Evolutionary conservation across 2,113 vertebrate species (phyloP), one percentile per base, ranked within the genome.

Genomic region (Tychaedon coryphoeus): DNA sequence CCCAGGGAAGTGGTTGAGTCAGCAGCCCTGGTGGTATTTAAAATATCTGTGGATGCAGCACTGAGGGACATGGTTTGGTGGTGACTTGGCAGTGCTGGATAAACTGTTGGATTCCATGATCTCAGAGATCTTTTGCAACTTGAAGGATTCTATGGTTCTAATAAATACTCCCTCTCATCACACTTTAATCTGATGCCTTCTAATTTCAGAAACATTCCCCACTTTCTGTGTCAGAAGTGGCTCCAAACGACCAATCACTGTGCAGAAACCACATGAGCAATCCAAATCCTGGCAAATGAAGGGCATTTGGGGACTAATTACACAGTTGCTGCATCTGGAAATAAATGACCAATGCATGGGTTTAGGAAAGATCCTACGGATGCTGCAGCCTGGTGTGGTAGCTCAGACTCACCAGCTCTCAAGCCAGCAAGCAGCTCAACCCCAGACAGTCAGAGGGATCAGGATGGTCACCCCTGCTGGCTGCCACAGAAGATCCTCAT

Each of bases 101-200:
- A 34, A 75, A 28, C 0, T 0, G 8, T 16, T 31, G 15, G 15
- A 48, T 56, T 42, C 43, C 5, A 36, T 17, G 26, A 42, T 12
- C 42, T 33, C 33, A 33, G 33, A 24, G 18, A 13, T 43, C 26
- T 69, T 62, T 62, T 76, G 31, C 31, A 43, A 28, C 3, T 34
- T 36, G 42, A 56, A 48, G 12, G 12, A 70, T 62, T 56, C 12
- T 33, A 42, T 23, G 22, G 23, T 42, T 56, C 56, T 56, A 48
- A 54, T 22, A 75, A 88, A 82, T 65, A 18, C 10, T 86, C 47
- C 17, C 19, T 91, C 45, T 64, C 28, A 34, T 66, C 24, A 19
- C 23, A 14, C 23, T 73, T 77, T 28, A 53, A 43, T 71, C 40
- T 56, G 8, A 25, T 72, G 24, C 19, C 61, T 89, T 87, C 61